These are phyloP conservation scores for Cordilura impudica DNA, from an alignment of 2,888 invertebrate genomes.

Conservation along the genomic window DNA sequence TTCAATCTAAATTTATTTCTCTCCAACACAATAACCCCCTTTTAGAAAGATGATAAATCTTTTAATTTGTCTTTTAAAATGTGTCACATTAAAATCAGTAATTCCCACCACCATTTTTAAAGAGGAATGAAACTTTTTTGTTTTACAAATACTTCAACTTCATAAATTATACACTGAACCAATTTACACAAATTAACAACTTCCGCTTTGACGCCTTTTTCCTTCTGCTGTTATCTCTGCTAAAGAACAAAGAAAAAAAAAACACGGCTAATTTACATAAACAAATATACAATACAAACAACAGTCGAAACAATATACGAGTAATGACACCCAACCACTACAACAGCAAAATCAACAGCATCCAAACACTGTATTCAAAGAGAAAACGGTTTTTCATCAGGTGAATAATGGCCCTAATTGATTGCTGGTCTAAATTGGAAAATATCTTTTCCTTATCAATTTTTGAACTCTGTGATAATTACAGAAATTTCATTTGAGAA, in stretches of 20 bases:
- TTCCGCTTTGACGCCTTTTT: slow-evolving; percentile 63
- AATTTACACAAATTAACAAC: slow-evolving; percentile 62
- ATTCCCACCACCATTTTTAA: background rate
- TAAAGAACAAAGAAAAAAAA: background rate
- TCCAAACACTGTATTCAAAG: background rate
- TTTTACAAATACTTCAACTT: slow-evolving; percentile 27
- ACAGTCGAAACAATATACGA: slow-evolving; percentile 21
- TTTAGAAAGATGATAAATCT: slow-evolving; percentile 42
- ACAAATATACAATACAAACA: slow-evolving; percentile 34
- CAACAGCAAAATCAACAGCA: slow-evolving; percentile 13
- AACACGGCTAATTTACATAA: slow-evolving; percentile 60
- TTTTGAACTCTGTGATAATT: no score
- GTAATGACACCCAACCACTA: slow-evolving; percentile 40
- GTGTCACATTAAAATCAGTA: slow-evolving; percentile 44
- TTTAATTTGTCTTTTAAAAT: slow-evolving; percentile 49
- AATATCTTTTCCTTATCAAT: no score
- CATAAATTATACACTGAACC: slow-evolving; percentile 59
- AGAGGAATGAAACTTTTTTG: slow-evolving; percentile 6
- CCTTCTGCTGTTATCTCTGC: slow-evolving; percentile 13
- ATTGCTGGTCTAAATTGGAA: no score
- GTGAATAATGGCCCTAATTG: no score
- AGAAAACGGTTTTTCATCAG: no score
- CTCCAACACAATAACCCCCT: background rate
- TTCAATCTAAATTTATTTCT: background rate
- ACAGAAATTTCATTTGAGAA: no score